Conservation (phyloP, 1,140 invertebrate genomes). For the Zaprionus davidi region DNA sequence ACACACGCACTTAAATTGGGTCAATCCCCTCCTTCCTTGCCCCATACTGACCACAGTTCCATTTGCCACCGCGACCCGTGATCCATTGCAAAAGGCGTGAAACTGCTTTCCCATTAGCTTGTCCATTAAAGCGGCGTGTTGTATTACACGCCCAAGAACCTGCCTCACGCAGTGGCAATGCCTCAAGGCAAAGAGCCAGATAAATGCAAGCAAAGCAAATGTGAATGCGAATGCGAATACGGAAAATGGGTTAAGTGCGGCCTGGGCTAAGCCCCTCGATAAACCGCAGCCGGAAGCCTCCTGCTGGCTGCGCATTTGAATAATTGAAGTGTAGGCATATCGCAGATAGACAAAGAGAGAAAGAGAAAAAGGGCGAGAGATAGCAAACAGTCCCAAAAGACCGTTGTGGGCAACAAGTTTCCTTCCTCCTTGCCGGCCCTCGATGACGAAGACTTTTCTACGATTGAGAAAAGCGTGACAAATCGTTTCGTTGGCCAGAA, state of each 20-base stretch:
- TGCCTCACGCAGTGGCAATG: constrained; percentile 31
- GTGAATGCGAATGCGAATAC: constrained; percentile 56
- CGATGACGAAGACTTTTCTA: constrained; percentile 38
- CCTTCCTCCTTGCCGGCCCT: constrained; percentile 35
- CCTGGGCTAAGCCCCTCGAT: not conserved
- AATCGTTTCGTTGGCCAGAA: constrained; percentile 56
- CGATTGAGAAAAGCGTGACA: constrained; percentile 62
- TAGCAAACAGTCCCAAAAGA: constrained; percentile 15
- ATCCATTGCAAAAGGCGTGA: constrained; percentile 10
- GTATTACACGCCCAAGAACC: constrained; percentile 59
- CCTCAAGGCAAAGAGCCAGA: not conserved
- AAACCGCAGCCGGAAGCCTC: constrained; percentile 1
- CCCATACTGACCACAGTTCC: not conserved
- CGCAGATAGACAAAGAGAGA: not conserved
- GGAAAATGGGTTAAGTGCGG: constrained; percentile 18
- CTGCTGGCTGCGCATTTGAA: constrained; percentile 33
- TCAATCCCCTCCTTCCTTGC: no score
- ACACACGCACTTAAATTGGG: not conserved
- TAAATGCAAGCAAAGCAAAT: constrained; percentile 30
- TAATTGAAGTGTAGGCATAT: constrained; percentile 51
- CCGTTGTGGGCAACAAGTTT: constrained; percentile 65
- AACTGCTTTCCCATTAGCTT: constrained; percentile 54
- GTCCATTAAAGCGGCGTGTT: constrained; percentile 62
- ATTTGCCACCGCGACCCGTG: constrained; percentile 15
- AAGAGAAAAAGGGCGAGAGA: not conserved